These are phyloP conservation scores for Maconellicoccus hirsutus DNA, from an alignment of 1,140 invertebrate genomes.

Conservation along the genomic window DNA sequence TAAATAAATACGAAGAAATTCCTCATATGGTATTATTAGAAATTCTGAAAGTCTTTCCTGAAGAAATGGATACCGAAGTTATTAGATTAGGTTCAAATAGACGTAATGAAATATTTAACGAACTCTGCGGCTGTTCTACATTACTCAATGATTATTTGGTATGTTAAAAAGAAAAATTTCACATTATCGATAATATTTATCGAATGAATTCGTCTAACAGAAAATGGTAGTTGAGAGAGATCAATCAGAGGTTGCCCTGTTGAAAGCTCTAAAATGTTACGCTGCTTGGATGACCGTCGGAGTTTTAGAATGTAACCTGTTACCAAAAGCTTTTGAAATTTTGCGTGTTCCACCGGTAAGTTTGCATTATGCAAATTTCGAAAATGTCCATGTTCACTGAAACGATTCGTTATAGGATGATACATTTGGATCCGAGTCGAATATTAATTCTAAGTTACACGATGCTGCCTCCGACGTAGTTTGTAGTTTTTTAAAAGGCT, in stretches of 20 bases:
- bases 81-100: slow-evolving; percentile 83
- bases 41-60: slow-evolving; percentile 86
- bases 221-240: not conserved
- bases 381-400: too few relatives aligned
- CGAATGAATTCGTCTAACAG: not conserved
- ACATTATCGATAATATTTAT: not conserved
- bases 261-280: slow-evolving; percentile 12
- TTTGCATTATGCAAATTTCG: too few relatives aligned
- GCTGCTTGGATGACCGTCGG: not conserved
- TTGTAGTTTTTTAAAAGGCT: slow-evolving; percentile 65
- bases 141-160: slow-evolving; percentile 11
- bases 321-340: not conserved
- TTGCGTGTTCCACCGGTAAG: not conserved
- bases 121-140: slow-evolving; percentile 40
- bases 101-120: slow-evolving; percentile 64
- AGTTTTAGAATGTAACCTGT: not conserved
- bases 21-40: slow-evolving; percentile 73
- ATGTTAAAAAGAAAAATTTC: not conserved
- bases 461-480: slow-evolving; percentile 85
- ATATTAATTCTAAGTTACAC: slow-evolving; percentile 47
- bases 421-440: not conserved
- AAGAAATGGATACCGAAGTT: slow-evolving; percentile 78
- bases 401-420: not conserved
- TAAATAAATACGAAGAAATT: slow-evolving; percentile 50
- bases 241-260: not conserved